Evolutionary conservation across 2,888 invertebrate species (phyloP).

Genomic region (Cyclophora punctaria): DNA sequence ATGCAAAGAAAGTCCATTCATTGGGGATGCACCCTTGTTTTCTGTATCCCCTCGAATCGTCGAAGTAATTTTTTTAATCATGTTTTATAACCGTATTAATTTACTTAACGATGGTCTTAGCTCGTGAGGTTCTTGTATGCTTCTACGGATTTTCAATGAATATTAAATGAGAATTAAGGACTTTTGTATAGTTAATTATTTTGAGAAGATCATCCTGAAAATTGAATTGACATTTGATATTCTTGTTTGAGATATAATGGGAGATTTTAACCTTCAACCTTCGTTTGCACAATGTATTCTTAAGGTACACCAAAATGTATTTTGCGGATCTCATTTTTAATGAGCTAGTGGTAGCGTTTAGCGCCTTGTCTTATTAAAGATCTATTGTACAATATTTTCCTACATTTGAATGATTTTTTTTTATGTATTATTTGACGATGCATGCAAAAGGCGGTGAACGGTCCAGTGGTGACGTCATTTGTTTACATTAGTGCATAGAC

Average conservation of each 20-base stretch:
- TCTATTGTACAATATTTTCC: no score
- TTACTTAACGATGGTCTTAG: conserved; percentile 69
- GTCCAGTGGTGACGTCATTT: no score
- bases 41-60: conserved; percentile 43
- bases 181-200: conserved; percentile 24
- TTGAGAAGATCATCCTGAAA: conserved; percentile 37
- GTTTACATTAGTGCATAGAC: no score
- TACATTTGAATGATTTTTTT: no score
- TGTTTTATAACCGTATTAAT: conserved; percentile 73
- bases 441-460: no score
- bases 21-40: conserved; percentile 55
- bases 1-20: conserved; percentile 55
- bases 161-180: conserved; percentile 54
- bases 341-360: no score
- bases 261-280: no score
- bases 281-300: no score
- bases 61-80: conserved; percentile 73
- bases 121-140: conserved; percentile 46
- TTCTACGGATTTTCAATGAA: conserved; percentile 64
- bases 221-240: conserved; percentile 6
- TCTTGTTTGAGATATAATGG: background rate
- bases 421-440: no score
- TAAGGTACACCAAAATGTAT: no score
- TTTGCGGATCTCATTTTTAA: no score
- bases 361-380: no score